Evolutionary conservation across 2,888 invertebrate species (phyloP), one percentile per base, ranked within the genome.

Genomic region (Ernsta delagoae): DNA sequence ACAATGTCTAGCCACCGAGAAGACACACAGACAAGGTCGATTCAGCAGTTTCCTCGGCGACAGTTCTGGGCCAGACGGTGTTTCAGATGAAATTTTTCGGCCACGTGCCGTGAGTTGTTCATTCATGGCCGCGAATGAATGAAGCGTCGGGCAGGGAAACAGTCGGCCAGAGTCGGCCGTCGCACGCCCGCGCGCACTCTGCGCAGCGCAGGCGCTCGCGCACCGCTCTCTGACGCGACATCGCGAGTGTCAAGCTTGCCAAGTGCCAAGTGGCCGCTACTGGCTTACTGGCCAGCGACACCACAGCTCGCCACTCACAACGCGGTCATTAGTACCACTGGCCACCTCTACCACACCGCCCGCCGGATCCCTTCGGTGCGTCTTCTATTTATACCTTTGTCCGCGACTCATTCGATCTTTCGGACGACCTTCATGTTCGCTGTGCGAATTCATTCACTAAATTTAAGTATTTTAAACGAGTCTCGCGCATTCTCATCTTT

Each of bases 81-180:
- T 84, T 88, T 87, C 86, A 87, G 87, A 76, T 73, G 72, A 79
- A 48, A 75, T 86, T 77, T 90, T 89, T 87, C 79, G 83, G 79
- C 80, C 89, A 88, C 89, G 88, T 85, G 88, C 79, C 83, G 74
- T 77, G 74, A 79, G 75, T 84, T 81, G 82, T 86, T 88, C 92
- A 92, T 92, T 92, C 88, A 92, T 87, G 86, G 82, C 83, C 81
- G 78, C 77, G 85, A 88, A 83, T 90, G 90, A 91, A 91, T 90
- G 90, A 82, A 75, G 73, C 64, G 76, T 68, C 70, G 71, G 66
- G 66, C 70, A 73, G 80, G 82, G 83, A 83, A 84, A 83, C 88
- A 90, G 90, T 89, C 87, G 86, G 56, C 56, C 56, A 53, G 45
- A 48, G 45, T 48, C 53, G 24, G 82, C 79, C 80, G 83, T 81